Base-by-base conservation (phyloP, 2,888 invertebrate genomes). In the Autographa gamma region DNA sequence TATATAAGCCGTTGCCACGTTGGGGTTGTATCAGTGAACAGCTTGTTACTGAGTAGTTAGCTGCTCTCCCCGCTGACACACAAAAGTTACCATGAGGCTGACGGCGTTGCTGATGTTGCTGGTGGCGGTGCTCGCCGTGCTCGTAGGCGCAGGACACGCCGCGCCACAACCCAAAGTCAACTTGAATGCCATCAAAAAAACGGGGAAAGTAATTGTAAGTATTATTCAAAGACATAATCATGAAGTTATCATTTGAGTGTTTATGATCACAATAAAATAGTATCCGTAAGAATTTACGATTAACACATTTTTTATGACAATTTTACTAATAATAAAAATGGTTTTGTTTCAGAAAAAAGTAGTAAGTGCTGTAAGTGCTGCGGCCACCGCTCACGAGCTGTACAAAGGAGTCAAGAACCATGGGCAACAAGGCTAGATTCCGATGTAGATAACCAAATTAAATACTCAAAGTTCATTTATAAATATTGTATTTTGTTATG, bases 21-120 rank as follows among this genome's bases (percentile, higher is more conserved):
- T n/a, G 5, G 16, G n/a, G 48, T 48, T n/a, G 48, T 48, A 3
- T n/a, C 48, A 48, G 48, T 48, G 16, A 48, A 48, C 48, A 48
- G 48, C n/a, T 5, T n/a, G 6, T n/a, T 48, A 6, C 48, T 38
- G 38, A 48, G 5, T n/a, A 7, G 0, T 4, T 1, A 0, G 34
- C 60, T 14, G 7, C 31, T 2, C 7, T n/a, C 25, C n/a, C 6
- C 4, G 32, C 32, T 2, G 59, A 32, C 6, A 25, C 16, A 16
- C 16, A 8, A 32, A 0, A 31, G 31, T 16, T 6, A 60, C 60
- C n/a, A 60, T 60, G 60, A 60, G 19, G 16, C 38, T 60, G 11
- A 60, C 60, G 11, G 18, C 60, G 5, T 11, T 60, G 60, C 18
- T 60, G 18, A 19, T 60, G 41, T 18, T 60, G 41, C 9, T 60